phyloP scores from a whole-genome alignment of 2,113 vertebrate species.

The Pelecanus crispus region DNA sequence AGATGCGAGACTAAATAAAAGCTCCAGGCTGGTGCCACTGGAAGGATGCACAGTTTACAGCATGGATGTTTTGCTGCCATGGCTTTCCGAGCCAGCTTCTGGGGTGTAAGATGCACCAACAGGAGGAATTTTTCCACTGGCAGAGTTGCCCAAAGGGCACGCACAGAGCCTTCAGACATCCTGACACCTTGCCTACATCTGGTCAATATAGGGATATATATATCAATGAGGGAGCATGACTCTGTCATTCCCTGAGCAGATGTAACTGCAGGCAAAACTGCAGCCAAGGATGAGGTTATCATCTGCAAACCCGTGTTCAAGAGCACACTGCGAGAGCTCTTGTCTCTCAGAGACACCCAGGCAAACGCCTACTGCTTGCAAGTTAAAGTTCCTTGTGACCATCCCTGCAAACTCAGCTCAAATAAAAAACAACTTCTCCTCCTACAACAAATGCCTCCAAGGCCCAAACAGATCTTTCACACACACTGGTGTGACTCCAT shows the following conservation, averaged over 20 bases:
- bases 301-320: background rate
- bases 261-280: background rate
- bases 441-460: background rate
- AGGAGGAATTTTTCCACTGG: background rate
- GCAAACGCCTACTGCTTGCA: background rate
- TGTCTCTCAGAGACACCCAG: background rate
- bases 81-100: background rate
- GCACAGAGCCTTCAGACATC: background rate
- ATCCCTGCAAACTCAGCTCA: background rate
- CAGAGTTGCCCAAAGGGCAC: background rate
- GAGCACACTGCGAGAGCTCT: background rate
- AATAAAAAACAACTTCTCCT: background rate
- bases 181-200: background rate
- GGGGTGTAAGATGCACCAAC: background rate
- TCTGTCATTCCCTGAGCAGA: background rate
- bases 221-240: background rate
- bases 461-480: background rate
- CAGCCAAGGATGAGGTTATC: background rate
- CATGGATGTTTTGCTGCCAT: background rate
- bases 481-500: background rate
- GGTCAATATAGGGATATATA: background rate
- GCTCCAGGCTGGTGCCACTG: background rate
- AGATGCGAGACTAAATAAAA: background rate
- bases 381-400: background rate
- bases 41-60: background rate